Conservation (phyloP, 2,888 invertebrate genomes). For the Galeruca laticollis region DNA sequence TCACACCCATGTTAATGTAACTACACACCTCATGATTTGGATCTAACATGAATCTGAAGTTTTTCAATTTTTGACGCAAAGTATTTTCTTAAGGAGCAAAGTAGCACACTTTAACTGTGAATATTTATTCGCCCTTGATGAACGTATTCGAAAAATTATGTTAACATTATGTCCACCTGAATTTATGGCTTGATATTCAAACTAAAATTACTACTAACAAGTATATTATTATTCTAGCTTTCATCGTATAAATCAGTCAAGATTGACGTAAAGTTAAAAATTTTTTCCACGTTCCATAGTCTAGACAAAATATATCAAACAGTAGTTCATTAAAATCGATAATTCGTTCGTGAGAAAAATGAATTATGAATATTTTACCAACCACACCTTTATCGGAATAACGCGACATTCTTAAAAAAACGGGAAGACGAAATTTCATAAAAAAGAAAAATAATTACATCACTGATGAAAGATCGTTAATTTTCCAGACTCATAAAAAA, state of each 20-base stretch:
- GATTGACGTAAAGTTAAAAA: background rate
- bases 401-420: slow-evolving; percentile 5
- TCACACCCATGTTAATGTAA: no score
- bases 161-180: no score
- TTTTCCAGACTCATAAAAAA: slow-evolving; percentile 19
- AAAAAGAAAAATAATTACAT: slow-evolving; percentile 5
- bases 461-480: slow-evolving; percentile 21
- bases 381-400: slow-evolving; percentile 20
- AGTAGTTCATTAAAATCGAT: slow-evolving; percentile 17
- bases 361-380: slow-evolving; percentile 23
- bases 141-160: no score
- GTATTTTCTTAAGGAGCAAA: no score
- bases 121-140: no score
- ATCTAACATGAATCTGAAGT: no score
- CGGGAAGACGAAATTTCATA: background rate
- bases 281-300: background rate
- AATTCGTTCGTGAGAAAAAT: slow-evolving; percentile 15
- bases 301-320: slow-evolving; percentile 19
- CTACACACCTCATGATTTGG: no score
- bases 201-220: no score
- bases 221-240: no score
- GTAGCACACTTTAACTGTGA: no score
- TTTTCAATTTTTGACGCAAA: no score
- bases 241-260: background rate
- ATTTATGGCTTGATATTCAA: no score